These are phyloP conservation scores for Pseudomyrmex cubaensis DNA, from an alignment of 1,140 invertebrate genomes.

Conservation along the genomic window DNA sequence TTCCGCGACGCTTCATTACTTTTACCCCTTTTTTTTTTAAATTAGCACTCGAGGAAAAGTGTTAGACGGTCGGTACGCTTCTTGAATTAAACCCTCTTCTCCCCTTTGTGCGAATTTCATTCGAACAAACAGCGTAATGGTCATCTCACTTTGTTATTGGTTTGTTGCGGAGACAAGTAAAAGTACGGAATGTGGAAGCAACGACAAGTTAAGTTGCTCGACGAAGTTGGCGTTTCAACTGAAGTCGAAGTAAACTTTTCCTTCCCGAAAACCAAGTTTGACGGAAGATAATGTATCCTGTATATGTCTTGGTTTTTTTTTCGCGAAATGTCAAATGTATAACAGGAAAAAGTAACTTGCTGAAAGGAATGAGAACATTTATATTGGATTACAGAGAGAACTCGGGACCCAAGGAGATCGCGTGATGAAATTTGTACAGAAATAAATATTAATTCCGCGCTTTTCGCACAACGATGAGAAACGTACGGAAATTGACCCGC, in stretches of 20 bases:
- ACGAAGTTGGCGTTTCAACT: not conserved
- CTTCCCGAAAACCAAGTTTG: not conserved
- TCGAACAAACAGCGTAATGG: conserved; percentile 51
- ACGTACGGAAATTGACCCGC: conserved; percentile 4
- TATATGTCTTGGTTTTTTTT: not conserved
- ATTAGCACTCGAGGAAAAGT: conserved; percentile 52
- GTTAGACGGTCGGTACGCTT: conserved; percentile 19
- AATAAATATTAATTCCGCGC: conserved; percentile 68
- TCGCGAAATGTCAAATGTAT: not conserved
- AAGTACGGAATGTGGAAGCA: not conserved
- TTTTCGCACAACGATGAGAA: conserved; percentile 42
- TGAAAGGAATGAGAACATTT: not conserved
- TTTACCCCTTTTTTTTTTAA: conserved; percentile 63
- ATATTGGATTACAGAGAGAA: not conserved
- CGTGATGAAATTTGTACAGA: conserved; percentile 39
- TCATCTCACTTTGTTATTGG: not conserved
- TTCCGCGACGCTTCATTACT: conserved; percentile 66
- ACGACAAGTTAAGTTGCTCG: not conserved
- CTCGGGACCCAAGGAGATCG: not conserved
- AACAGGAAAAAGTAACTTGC: conserved; percentile 4
- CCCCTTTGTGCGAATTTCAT: conserved; percentile 30
- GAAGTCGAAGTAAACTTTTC: not conserved
- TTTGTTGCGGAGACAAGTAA: not conserved
- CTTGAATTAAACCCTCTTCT: conserved; percentile 34
- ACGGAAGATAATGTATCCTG: not conserved